Base-by-base conservation (phyloP, 2,888 invertebrate genomes). In the Orthosia cruda region DNA sequence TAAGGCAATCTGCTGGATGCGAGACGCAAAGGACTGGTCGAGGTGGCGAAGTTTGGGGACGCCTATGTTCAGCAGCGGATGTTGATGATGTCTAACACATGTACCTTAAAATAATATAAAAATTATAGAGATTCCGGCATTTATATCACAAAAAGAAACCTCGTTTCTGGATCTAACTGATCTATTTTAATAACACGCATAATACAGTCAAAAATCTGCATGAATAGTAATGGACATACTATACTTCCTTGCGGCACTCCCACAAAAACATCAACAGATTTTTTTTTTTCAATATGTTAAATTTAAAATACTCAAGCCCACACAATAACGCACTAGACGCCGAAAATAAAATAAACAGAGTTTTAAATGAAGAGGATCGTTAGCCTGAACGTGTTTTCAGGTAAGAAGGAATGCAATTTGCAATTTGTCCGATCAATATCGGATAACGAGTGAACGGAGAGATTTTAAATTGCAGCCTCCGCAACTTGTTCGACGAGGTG, bases 401-500 rank as follows among this genome's bases (percentile, higher is more conserved):
- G 78, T 80, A 79, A 82, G 75, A 72, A 87, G 72, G 74, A 77
- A 76, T 74, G 89, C 87, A 88, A 88, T 87, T 87, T 88, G 89
- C 87, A 85, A 89, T 87, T 89, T 73, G 81, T 67, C 78, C 84
- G 87, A 89, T 89, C 89, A 83, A 89, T 89, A 89, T 85, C 83
- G 65, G 63, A 76, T 89, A 88, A 88, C 89, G 87, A 89, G 89
- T 59, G 77, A 69, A 74, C 83, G 85, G 65, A 58, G 84, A 83
- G 89, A 88, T 88, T 86, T 84, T 78, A 88, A 87, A 88, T 87
- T 87, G 81, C 88, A 72, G 57, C 64, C 65, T 77, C 58, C 32
- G 64, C 83, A 72, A 20, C 64, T 77, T 16, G 83, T 62, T 50
- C 59, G 47, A 63, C 62, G 58, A 55, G 54, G 7, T 66, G 82